Conservation (phyloP, 2,888 invertebrate genomes). For the Nephrotoma appendiculata region DNA sequence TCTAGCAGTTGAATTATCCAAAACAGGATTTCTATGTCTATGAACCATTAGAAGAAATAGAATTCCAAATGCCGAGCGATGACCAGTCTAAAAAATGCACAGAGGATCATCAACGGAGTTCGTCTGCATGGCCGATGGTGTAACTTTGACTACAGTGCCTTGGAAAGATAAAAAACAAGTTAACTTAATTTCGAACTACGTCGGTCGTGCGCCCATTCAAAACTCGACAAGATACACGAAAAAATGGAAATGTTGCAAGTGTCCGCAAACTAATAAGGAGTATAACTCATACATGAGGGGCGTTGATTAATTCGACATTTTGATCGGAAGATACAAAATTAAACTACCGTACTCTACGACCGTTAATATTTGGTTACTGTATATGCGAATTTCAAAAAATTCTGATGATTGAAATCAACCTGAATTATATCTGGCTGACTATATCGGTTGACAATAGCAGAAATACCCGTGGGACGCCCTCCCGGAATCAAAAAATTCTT, state of each 20-base stretch:
- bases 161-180: no score
- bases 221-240: no score
- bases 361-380: no score
- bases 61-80: neutral
- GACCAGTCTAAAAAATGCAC: neutral
- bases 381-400: no score
- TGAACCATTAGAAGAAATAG: neutral
- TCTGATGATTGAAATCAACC: neutral
- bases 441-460: neutral
- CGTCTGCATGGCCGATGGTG: neutral
- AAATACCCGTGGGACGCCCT: neutral
- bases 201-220: no score
- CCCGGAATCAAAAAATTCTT: neutral
- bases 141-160: neutral
- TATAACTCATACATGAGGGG: no score
- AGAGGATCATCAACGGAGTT: neutral
- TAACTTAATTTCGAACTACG: no score
- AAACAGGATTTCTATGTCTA: neutral
- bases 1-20: neutral
- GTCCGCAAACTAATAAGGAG: no score
- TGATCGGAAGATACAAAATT: no score
- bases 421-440: neutral
- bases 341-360: no score
- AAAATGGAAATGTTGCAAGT: no score
- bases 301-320: no score